Evolutionary conservation across 2,797 vertebrate genomes (phyloP).

Genomic region (Naso thynnoides): DNA sequence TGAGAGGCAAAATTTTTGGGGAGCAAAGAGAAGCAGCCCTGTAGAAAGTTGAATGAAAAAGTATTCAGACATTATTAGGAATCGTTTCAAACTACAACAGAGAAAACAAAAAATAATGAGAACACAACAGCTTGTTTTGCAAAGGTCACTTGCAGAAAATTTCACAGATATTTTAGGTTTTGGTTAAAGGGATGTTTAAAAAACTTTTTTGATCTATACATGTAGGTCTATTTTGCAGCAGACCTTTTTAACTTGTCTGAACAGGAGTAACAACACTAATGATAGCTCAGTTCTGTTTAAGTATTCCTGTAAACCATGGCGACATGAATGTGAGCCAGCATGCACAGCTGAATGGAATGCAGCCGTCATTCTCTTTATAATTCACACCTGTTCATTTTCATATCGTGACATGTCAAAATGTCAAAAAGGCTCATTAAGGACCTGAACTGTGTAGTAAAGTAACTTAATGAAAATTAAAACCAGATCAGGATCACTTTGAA

Average conservation of each 20-base stretch:
- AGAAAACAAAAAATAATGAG: too few relatives aligned
- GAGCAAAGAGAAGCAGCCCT: too few relatives aligned
- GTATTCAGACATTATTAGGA: too few relatives aligned
- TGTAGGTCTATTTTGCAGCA: neutral
- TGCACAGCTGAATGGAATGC: neutral
- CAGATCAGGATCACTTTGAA: neutral
- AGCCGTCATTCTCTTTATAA: neutral
- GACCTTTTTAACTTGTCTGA: neutral
- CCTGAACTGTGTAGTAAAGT: neutral
- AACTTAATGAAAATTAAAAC: neutral
- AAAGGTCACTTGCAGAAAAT: too few relatives aligned
- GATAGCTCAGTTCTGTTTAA: neutral
- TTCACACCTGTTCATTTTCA: neutral
- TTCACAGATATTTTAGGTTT: too few relatives aligned
- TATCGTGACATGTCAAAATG: neutral
- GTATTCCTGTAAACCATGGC: neutral
- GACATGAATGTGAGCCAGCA: neutral
- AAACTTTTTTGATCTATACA: neutral
- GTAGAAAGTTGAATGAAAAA: too few relatives aligned
- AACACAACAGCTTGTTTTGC: too few relatives aligned
- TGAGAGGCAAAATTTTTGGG: too few relatives aligned
- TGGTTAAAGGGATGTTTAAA: too few relatives aligned
- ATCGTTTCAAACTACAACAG: too few relatives aligned
- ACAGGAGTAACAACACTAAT: neutral
- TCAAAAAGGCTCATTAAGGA: neutral